Conservation (phyloP, 2,888 invertebrate species). For the Cartodere bifasciata region DNA sequence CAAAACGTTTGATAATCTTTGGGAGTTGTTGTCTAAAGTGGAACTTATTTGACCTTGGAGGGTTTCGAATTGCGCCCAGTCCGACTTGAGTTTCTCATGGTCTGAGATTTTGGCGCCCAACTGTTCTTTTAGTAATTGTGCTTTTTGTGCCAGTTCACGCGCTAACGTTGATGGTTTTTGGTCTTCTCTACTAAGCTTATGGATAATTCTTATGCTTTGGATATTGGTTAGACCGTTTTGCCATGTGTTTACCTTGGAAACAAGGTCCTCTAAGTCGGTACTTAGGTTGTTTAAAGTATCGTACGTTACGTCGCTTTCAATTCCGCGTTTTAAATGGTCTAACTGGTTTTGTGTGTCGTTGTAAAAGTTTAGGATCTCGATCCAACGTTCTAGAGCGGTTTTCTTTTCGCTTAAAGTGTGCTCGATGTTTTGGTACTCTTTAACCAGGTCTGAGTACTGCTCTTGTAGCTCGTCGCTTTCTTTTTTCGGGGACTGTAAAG, state of each 20-base stretch:
- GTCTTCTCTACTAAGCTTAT: slow-evolving; percentile 56
- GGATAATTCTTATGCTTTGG: slow-evolving; percentile 53
- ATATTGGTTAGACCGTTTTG: slow-evolving; percentile 54
- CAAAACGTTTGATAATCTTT: slow-evolving; percentile 43
- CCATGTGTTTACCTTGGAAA: too few species aligned
- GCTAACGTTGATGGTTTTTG: slow-evolving; percentile 60
- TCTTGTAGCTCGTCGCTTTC: slow-evolving; percentile 62
- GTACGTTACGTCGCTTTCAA: slow-evolving; percentile 65
- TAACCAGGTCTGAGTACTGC: slow-evolving; percentile 61
- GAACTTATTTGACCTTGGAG: slow-evolving; percentile 58
- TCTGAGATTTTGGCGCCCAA: slow-evolving; percentile 53
- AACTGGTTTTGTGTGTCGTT: slow-evolving; percentile 68
- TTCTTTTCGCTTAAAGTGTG: slow-evolving; percentile 63
- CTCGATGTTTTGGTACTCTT: slow-evolving; percentile 66
- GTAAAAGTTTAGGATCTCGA: slow-evolving; percentile 69
- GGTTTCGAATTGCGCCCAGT: slow-evolving; percentile 64
- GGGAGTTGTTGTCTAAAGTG: slow-evolving; percentile 47
- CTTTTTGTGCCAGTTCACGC: slow-evolving; percentile 58
- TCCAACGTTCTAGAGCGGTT: slow-evolving; percentile 66
- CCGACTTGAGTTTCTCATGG: slow-evolving; percentile 56
- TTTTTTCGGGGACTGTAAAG: slow-evolving; percentile 54
- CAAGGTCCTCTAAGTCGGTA: too few species aligned
- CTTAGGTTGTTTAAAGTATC: too few species aligned
- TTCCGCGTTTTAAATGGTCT: slow-evolving; percentile 66
- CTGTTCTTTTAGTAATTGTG: slow-evolving; percentile 52